Base-by-base conservation (phyloP, 2,113 vertebrate species). In the Notechis scutatus region DNA sequence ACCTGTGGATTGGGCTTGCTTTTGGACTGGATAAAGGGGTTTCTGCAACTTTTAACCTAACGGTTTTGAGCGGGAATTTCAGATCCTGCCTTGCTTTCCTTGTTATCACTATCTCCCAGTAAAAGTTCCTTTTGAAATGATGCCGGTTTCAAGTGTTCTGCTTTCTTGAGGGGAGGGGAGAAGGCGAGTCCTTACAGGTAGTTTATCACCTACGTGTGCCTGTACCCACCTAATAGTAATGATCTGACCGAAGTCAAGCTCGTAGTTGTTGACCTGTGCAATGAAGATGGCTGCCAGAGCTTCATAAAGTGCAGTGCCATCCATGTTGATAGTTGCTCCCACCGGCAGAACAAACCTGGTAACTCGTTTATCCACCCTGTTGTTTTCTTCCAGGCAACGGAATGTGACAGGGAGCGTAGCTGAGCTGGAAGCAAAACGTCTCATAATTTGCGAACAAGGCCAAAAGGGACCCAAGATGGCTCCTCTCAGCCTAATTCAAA, bases 201-300 rank as follows among this genome's bases (percentile, higher is more conserved):
- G 34, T 39, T 56, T 92, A 21, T 6, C 81, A 55, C 10, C 9
- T 0, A 4, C 15, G 2, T 21, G 87, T 89, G 94, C 6, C 1
- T 8, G 34, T 47, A 39, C 61, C 54, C 97, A 99, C 99, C 99
- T 99, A 97, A 99, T 99, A 57, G 99, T 99, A 92, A 99, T 98
- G 97, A 99, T 99, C 97, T 99, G 98, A 52, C 99, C 99, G 90
- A 99, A 98, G 97, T 99, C 99, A 9, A 99, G 98, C 45, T 99
- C 98, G n/a, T 99, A 99, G 96, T 99, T 98, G 97, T 99, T 99
- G 95, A 99, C 99, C 94, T 99, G 99, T 50, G 99, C 99, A 0
- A 99, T 99, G 95, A 99, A 99, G 96, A 99, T 99, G 95, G 99
- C 99, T 1, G 99, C 99, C 95, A 99, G 97, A 34, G 99, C 99